phyloP scores from a whole-genome alignment of 2,113 vertebrate genomes.

The Candoia aspera region DNA sequence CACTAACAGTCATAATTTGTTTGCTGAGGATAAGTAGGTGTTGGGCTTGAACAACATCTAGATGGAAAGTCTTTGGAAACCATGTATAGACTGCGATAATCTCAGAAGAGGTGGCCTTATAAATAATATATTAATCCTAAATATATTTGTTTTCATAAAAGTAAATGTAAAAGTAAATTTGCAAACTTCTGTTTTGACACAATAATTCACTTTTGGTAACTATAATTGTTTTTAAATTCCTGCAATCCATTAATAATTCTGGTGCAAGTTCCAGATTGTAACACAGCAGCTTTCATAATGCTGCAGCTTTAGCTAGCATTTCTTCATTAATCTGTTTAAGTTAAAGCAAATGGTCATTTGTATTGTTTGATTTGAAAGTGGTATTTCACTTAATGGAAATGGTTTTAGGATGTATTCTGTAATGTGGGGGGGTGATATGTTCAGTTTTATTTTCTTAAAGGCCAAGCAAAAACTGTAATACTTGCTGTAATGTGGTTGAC shows the following conservation, averaged over 20 bases:
- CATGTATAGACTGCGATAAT: background rate
- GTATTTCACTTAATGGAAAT: background rate
- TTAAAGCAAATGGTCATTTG: background rate
- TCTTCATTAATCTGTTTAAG: background rate
- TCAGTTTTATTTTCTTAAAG: no score
- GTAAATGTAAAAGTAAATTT: background rate
- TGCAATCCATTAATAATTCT: background rate
- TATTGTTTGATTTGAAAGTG: background rate
- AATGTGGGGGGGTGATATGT: background rate
- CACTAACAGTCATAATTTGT: background rate
- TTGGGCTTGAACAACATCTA: background rate
- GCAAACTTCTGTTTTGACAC: background rate
- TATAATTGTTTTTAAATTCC: background rate
- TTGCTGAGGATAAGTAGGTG: background rate
- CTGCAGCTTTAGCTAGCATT: background rate
- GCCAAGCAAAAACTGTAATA: no score
- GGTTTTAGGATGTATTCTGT: background rate
- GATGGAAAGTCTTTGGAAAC: background rate
- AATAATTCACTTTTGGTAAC: background rate
- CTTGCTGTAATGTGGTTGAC: no score
- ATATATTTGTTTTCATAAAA: background rate
- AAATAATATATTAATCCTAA: background rate
- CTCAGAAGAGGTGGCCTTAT: background rate
- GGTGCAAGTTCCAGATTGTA: background rate
- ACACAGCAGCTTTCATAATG: background rate